Base-by-base conservation (phyloP, 2,113 vertebrate species). In the Ctenomys sociabilis region DNA sequence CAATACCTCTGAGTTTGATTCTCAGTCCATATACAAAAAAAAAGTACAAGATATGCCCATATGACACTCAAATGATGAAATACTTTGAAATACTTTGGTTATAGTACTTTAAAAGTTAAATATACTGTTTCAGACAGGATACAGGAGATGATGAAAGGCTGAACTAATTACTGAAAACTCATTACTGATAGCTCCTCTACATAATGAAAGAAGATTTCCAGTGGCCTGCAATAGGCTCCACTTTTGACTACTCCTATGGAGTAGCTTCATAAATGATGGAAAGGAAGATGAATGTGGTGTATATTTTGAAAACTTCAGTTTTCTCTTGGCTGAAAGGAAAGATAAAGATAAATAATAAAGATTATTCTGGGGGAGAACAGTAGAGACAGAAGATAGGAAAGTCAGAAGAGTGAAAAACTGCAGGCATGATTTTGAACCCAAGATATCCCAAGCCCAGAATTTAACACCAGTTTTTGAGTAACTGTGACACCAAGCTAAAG, bases 21-120 rank as follows among this genome's bases (percentile, higher is more conserved):
- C 45, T 9, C 77, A 52, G 28, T 10, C 26, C 30, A 54, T 14
- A 54, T 17, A 80, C 68, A n/a, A 8, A n/a, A 80, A n/a, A 80
- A 43, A 35, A 52, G 32, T 80, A 21, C 52, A 78, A 88, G 26
- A 22, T 26, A 68, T 75, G 91, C 81, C 45, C 16, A 37, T 4
- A 13, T n/a, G 32, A 49, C 45, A 90, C 17, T 88, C 12, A 26
- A 85, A 77, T 90, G 82, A 26, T n/a, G 43, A 93, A 91, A 85
- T 49, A 35, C 8, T n/a, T 57, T 57, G 92, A 63, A 66, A 75
- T 88, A 52, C 61, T 12, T 70, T 22, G 72, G 40, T 84, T 68
- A 94, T 72, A 93, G 24, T 87, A 90, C n/a, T 93, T 95, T 91
- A 81, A 78, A 52, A 83, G 35, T 7, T 37, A 63, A 83, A 80